Conservation (phyloP, 2,113 vertebrate species). For the Heteronetta atricapilla region DNA sequence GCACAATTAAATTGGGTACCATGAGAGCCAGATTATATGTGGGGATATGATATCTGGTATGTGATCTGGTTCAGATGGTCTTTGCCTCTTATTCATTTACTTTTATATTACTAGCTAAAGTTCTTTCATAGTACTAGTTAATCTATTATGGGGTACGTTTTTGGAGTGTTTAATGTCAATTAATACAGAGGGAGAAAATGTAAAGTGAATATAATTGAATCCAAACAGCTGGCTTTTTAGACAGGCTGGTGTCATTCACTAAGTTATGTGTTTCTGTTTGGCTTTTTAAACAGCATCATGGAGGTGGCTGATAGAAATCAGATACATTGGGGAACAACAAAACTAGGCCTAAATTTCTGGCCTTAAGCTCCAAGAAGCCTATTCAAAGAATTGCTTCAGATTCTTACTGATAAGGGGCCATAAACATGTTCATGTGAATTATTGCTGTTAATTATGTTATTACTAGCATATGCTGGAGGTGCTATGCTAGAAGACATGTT, state of each 20-base stretch:
- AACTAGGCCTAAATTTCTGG: not conserved
- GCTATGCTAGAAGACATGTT: not conserved
- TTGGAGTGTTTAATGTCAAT: not conserved
- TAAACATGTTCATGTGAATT: not conserved
- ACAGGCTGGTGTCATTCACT: not conserved
- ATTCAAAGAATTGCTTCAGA: not conserved
- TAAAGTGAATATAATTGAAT: not conserved
- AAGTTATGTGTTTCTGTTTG: not conserved
- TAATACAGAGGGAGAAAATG: not conserved
- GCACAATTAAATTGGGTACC: not conserved
- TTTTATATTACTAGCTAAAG: not conserved
- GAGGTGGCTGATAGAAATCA: not conserved
- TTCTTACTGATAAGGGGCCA: not conserved
- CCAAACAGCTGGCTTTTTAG: not conserved
- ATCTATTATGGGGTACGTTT: not conserved
- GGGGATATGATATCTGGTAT: not conserved
- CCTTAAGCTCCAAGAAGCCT: not conserved
- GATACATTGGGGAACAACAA: not conserved
- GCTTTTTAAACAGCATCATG: not conserved
- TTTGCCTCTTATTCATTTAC: not conserved
- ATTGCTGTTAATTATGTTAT: not conserved
- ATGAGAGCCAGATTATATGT: not conserved
- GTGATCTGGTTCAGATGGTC: not conserved
- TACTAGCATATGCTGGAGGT: not conserved
- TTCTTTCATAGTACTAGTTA: not conserved